Evolutionary conservation across 1,140 invertebrate genomes (phyloP).

Genomic region (Limonius californicus): DNA sequence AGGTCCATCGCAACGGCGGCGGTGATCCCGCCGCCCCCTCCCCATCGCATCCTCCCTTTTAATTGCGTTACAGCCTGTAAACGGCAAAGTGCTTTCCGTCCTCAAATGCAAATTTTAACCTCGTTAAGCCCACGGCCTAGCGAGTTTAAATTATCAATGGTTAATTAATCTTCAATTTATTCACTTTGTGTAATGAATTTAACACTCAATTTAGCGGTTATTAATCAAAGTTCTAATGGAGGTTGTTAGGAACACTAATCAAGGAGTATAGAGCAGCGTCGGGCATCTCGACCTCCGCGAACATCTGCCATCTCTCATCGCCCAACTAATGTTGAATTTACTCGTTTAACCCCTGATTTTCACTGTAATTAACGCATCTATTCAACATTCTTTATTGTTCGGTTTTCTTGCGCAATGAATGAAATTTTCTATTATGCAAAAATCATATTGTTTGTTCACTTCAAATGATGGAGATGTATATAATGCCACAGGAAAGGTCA

Average conservation of each 20-base stretch:
- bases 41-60: constrained; percentile 1
- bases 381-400: too few relatives aligned
- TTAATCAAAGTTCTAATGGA: constrained; percentile 53
- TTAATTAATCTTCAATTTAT: constrained; percentile 54
- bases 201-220: constrained; percentile 52
- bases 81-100: constrained; percentile 49
- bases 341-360: not conserved
- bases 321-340: not conserved
- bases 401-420: too few relatives aligned
- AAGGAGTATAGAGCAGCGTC: constrained; percentile 24
- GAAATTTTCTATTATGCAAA: too few relatives aligned
- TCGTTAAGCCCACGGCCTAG: constrained; percentile 47
- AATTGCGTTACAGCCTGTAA: constrained; percentile 47
- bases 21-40: not conserved
- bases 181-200: constrained; percentile 53
- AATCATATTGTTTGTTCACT: too few relatives aligned
- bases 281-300: not conserved
- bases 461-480: too few relatives aligned
- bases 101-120: constrained; percentile 53
- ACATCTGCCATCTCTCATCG: constrained; percentile 17
- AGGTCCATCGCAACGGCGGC: not conserved
- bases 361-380: too few relatives aligned
- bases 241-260: constrained; percentile 43
- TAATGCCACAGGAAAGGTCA: too few relatives aligned
- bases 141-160: constrained; percentile 52